phyloP scores from a whole-genome alignment of 2,797 vertebrate genomes.

The Pampus argenteus region DNA sequence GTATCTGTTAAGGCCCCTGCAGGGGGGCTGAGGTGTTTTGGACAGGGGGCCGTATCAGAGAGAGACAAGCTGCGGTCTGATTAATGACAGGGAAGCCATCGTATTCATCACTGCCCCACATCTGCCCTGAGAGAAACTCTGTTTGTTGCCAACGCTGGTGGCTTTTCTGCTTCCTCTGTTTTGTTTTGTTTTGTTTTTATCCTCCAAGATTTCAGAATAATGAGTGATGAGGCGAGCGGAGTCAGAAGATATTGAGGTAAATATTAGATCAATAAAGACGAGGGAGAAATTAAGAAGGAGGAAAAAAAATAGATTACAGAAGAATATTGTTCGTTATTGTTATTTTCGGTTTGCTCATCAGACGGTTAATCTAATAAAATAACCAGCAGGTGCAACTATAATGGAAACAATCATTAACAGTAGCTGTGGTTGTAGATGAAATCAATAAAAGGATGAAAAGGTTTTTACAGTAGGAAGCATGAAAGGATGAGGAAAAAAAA shows the following conservation, averaged over 20 bases:
- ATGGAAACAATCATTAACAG: background rate
- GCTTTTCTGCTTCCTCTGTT: slow-evolving; percentile 42
- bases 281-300: background rate
- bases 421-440: background rate
- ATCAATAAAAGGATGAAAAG: background rate
- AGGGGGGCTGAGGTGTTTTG: slow-evolving; percentile 31
- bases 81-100: slow-evolving; percentile 74
- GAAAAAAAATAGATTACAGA: slow-evolving; percentile 17
- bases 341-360: no score
- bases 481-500: background rate
- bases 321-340: no score
- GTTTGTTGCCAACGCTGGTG: slow-evolving; percentile 54
- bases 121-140: slow-evolving; percentile 51
- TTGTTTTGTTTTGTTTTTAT: slow-evolving; percentile 12
- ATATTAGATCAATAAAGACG: slow-evolving; percentile 35
- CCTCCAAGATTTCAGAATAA: slow-evolving; percentile 38
- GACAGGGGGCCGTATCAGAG: slow-evolving; percentile 45
- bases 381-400: background rate
- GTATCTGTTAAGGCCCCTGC: slow-evolving; percentile 35
- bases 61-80: slow-evolving; percentile 70
- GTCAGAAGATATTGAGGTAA: slow-evolving; percentile 39
- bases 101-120: slow-evolving; percentile 78
- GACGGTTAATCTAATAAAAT: background rate
- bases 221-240: slow-evolving; percentile 41
- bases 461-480: slow-evolving; percentile 4